These are phyloP conservation scores for Pyxicephalus adspersus DNA, from an alignment of 2,113 vertebrate genomes.

Conservation along the genomic window DNA sequence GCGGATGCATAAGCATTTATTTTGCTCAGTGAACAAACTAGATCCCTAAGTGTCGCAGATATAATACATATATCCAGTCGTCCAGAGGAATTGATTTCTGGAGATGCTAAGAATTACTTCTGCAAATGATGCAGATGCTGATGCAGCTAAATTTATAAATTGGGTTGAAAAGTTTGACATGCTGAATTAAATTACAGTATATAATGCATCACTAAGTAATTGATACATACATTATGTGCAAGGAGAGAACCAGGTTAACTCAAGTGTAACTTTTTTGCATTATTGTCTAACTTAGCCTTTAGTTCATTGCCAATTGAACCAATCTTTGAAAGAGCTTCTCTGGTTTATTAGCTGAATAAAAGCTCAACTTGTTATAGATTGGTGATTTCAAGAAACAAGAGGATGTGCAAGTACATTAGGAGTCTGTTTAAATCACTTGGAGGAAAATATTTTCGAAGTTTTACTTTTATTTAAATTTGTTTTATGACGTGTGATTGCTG, in stretches of 20 bases:
- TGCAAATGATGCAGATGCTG: slow-evolving; percentile 63
- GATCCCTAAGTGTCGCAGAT: slow-evolving; percentile 51
- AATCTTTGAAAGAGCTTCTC: slow-evolving; percentile 57
- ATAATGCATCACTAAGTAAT: slow-evolving; percentile 63
- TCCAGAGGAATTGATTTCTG: slow-evolving; percentile 56
- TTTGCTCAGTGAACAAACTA: slow-evolving; percentile 60
- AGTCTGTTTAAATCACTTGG: slow-evolving; percentile 40
- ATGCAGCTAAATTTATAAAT: slow-evolving; percentile 63
- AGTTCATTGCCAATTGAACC: slow-evolving; percentile 55
- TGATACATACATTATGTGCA: slow-evolving; percentile 62
- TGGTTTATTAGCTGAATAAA: slow-evolving; percentile 59
- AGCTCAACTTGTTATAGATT: slow-evolving; percentile 47
- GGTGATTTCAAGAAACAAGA: slow-evolving; percentile 55
- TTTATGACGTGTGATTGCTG: slow-evolving; percentile 46
- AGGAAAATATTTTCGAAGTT: slow-evolving; percentile 28
- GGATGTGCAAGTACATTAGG: slow-evolving; percentile 26
- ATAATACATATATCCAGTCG: slow-evolving; percentile 57
- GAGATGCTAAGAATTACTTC: slow-evolving; percentile 62
- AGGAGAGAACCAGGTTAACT: slow-evolving; percentile 57
- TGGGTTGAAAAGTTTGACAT: slow-evolving; percentile 63
- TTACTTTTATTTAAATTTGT: slow-evolving; percentile 56
- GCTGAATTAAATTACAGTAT: slow-evolving; percentile 62
- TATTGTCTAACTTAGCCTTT: slow-evolving; percentile 58
- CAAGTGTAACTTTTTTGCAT: slow-evolving; percentile 56
- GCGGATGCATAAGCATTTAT: slow-evolving; percentile 60